These are phyloP conservation scores for Pagrus major DNA, from an alignment of 2,113 vertebrate species.

Conservation along the genomic window DNA sequence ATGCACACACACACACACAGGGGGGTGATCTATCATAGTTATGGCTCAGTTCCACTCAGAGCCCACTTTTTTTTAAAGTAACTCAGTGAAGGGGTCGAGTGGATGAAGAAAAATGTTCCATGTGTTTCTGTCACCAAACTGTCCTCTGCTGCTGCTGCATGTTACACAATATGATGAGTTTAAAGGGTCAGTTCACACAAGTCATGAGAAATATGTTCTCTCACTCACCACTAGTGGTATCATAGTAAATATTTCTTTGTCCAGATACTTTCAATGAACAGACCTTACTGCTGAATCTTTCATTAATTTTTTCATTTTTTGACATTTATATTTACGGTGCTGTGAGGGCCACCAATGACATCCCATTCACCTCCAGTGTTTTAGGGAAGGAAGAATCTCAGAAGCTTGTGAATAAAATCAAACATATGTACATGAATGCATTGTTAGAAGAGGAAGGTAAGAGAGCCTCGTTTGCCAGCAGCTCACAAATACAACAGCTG, in stretches of 20 bases:
- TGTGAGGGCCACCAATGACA: neutral
- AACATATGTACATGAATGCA: neutral
- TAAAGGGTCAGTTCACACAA: neutral
- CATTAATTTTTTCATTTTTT: too few relatives aligned
- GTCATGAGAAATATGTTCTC: neutral
- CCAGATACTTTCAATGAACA: neutral
- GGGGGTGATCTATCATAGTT: constrained; percentile 65
- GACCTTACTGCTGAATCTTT: neutral
- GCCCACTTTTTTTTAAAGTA: constrained; percentile 3
- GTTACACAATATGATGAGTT: constrained; percentile 9
- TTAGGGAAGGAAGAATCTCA: neutral
- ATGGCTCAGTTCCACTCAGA: constrained; percentile 47
- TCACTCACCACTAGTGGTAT: neutral
- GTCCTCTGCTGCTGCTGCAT: neutral
- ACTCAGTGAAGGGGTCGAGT: constrained; percentile 36
- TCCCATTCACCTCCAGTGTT: neutral
- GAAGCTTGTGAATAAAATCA: neutral
- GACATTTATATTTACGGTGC: neutral
- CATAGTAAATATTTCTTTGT: neutral
- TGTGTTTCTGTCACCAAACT: constrained; percentile 48
- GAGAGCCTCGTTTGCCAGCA: constrained; percentile 60
- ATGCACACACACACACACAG: constrained; percentile 19
- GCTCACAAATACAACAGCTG: constrained; percentile 84
- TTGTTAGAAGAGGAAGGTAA: neutral
- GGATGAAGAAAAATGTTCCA: constrained; percentile 56